These are phyloP conservation scores for Neuroterus valhalla DNA, from an alignment of 1,140 invertebrate species.

Conservation along the genomic window DNA sequence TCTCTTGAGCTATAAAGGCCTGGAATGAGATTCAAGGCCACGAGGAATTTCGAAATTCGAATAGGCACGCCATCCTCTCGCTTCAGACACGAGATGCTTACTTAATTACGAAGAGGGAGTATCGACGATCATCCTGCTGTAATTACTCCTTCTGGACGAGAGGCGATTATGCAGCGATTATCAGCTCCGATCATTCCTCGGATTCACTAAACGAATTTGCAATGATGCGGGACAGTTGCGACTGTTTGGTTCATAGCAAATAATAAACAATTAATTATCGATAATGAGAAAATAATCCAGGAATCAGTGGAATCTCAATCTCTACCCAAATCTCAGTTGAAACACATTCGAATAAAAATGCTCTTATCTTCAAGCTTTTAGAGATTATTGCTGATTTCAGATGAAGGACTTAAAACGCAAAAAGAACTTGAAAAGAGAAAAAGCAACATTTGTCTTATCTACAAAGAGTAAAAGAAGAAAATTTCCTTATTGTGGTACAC, in stretches of 20 bases:
- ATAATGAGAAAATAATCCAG: not conserved
- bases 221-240: constrained; percentile 4
- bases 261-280: not conserved
- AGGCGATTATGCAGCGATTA: constrained; percentile 64
- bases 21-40: not conserved
- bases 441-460: not conserved
- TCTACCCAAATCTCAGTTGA: too few species aligned
- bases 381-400: too few species aligned
- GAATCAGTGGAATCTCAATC: too few species aligned
- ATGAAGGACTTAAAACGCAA: too few species aligned
- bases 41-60: constrained; percentile 11
- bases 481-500: not conserved
- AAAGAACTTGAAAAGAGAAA: too few species aligned
- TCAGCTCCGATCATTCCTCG: constrained; percentile 53
- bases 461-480: not conserved
- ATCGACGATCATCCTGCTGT: constrained; percentile 47
- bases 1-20: not conserved
- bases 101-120: constrained; percentile 46
- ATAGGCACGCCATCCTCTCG: constrained; percentile 30
- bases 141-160: constrained; percentile 61
- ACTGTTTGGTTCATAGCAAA: not conserved
- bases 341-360: too few species aligned
- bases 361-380: too few species aligned
- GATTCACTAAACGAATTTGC: constrained; percentile 38
- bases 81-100: constrained; percentile 37